Base-by-base conservation (phyloP, 2,113 vertebrate genomes). In the Delphinus delphis region DNA sequence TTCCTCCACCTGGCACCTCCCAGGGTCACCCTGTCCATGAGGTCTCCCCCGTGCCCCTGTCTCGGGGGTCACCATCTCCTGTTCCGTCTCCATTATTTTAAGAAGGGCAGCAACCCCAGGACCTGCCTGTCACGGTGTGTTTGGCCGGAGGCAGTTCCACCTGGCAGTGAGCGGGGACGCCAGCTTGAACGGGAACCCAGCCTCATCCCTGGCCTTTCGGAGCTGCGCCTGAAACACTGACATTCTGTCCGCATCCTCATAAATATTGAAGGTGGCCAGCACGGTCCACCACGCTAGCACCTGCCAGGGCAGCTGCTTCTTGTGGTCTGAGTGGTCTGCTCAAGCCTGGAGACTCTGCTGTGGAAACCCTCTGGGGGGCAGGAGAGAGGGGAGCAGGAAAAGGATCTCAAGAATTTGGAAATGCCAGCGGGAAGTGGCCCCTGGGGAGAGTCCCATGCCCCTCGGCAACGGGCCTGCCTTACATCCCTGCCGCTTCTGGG, bases 401-500 rank as follows among this genome's bases (percentile, higher is more conserved):
- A 8, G 6, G 41, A 8, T 68, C 18, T 55, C 62, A 31, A 62
- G 76, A 44, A 28, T 10, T 41, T 18, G 21, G 28, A 20, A 14
- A 5, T 10, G n/a, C 50, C 36, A 5, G 73, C 5, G 36, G 76
- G 50, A 41, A 38, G 31, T 28, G 1, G 20, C 23, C 28, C 82
- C 12, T 2, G 3, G 4, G 71, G 6, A 36, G 71, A 50, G 33
- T 8, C 47, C n/a, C 36, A 1, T 0, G 0, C 26, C 44, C 33
- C 44, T 63, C 2, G 0, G 53, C 38, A 6, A 20, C 0, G 1
- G 21, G 65, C 28, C 36, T 60, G 71, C 33, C 58, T 23, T 0
- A 4, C 7, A 8, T 25, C 31, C 65, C 55, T 2, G 26, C 25
- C 25, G 1, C 8, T 0, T 36, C 18, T 28, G 3, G 26, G 25